Conservation (phyloP, 2,113 vertebrate species). For the Callipepla squamata region DNA sequence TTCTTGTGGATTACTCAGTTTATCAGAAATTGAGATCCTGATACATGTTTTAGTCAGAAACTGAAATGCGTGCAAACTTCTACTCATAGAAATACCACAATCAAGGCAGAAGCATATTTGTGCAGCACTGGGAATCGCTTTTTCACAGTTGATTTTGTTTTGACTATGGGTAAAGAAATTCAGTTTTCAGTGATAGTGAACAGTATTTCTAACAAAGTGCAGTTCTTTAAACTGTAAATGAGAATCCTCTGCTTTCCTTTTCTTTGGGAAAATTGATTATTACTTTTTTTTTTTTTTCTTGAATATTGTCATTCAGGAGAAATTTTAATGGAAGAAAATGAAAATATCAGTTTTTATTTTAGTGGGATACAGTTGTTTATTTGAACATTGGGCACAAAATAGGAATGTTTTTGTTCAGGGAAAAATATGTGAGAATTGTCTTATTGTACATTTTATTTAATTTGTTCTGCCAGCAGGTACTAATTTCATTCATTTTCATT, state of each 20-base stretch:
- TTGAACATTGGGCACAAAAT: not conserved
- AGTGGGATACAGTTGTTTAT: constrained; percentile 2
- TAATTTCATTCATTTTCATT: constrained; percentile 70
- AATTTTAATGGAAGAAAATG: not conserved
- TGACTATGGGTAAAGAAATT: not conserved
- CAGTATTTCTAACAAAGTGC: not conserved
- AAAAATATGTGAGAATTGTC: not conserved
- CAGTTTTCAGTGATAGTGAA: not conserved
- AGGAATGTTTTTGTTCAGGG: not conserved
- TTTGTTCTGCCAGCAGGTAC: constrained; percentile 54
- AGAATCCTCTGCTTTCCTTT: not conserved
- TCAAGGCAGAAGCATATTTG: not conserved
- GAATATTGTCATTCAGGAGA: not conserved
- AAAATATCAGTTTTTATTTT: not conserved
- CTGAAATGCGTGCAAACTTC: not conserved
- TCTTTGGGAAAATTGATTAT: not conserved
- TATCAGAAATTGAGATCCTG: not conserved
- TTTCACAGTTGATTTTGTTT: not conserved
- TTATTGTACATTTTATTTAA: constrained; percentile 63
- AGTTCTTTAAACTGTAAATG: not conserved
- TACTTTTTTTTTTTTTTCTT: not conserved
- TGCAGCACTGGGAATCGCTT: accelerated
- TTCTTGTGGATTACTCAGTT: not conserved
- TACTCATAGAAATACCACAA: not conserved
- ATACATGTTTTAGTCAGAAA: not conserved